Evolutionary conservation across 2,888 invertebrate species (phyloP).

Genomic region (Dorcus parallelipipedus): DNA sequence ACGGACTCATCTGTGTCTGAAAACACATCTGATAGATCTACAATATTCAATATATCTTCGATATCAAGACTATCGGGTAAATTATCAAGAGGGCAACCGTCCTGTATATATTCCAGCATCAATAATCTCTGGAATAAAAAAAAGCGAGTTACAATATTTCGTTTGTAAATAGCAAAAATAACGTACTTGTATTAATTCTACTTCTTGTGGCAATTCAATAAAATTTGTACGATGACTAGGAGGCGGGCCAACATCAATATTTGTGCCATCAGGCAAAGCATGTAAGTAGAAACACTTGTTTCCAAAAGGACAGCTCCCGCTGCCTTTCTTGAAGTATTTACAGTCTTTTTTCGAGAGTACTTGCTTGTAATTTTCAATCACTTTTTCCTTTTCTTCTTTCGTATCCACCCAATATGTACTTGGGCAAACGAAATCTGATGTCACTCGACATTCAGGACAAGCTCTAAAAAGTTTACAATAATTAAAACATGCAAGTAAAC

Average conservation of each 20-base stretch:
- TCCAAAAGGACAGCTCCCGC: slow-evolving; percentile 83
- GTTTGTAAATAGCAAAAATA: neutral
- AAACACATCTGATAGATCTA: slow-evolving; percentile 55
- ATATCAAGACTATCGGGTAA: slow-evolving; percentile 7
- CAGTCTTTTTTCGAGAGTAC: slow-evolving; percentile 75
- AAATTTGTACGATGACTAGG: slow-evolving; percentile 56
- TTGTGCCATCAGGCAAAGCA: slow-evolving; percentile 70
- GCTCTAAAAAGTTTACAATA: slow-evolving; percentile 51
- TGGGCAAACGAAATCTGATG: slow-evolving; percentile 82
- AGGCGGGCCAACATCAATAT: slow-evolving; percentile 67
- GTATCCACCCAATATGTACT: slow-evolving; percentile 81
- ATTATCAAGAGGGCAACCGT: slow-evolving; percentile 8
- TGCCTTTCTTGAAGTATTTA: slow-evolving; percentile 78
- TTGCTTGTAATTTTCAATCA: slow-evolving; percentile 71
- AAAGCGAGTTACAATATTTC: neutral
- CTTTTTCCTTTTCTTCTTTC: slow-evolving; percentile 73
- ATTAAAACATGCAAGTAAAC: neutral
- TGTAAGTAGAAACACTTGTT: slow-evolving; percentile 86
- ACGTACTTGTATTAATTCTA: slow-evolving; percentile 51
- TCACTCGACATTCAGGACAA: slow-evolving; percentile 79
- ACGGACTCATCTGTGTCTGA: slow-evolving; percentile 59
- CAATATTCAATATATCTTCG: slow-evolving; percentile 37
- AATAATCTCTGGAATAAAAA: slow-evolving; percentile 15
- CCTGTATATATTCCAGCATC: slow-evolving; percentile 14
- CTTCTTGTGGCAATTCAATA: slow-evolving; percentile 16